Base-by-base conservation (phyloP, 1,140 invertebrate species). In the Littorina saxatilis region DNA sequence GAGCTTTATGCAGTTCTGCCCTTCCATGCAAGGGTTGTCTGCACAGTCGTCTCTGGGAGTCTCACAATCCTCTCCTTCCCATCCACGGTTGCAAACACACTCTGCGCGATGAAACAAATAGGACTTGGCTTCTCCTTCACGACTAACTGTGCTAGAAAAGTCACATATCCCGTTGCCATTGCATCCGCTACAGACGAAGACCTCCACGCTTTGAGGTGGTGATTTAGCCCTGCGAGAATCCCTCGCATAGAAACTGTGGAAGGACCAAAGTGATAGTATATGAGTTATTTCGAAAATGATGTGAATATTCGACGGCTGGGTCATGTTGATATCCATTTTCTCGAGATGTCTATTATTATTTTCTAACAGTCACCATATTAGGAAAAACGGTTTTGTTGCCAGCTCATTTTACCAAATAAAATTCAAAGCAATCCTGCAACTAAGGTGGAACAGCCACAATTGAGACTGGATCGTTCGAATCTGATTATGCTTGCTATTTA, bases 1-100 rank as follows among this genome's bases (percentile, higher is more conserved):
- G 4, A 78, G 23, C 37, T 82, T 76, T 7, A 76, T 82, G 39
- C 81, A 82, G 50, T 50, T 82, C 50, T 78, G 75, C 13, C 76
- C 75, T 13, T 17, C 35, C 9, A 55, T 47, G 35, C 81, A 82
- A n/a, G 81, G 81, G 39, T 43, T 70, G 0, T 7, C 40, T 20
- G 47, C 50, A 73, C 81, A 82, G 20, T 43, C 81, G 58, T 82
- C 61, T n/a, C 77, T 20, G n/a, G 78, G 66, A 0, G 3, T 20
- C n/a, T 78, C 75, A 37, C 81, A 82, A 27, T 82, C 29, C 55
- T n/a, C 29, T 7, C 77, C 77, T 11, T 2, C 2, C 74, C 74
- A 77, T 43, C 27, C 74, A 17, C 23, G 1, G 3, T 20, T 5
- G 17, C 74, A 77, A 3, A 55, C 50, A 39, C 74, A 77, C 15